Percentiles rank a stretch among this genome's conserved stretches.
Conservation (phyloP, 1,140 invertebrate species). For the Ceratitis capitata region DNA sequence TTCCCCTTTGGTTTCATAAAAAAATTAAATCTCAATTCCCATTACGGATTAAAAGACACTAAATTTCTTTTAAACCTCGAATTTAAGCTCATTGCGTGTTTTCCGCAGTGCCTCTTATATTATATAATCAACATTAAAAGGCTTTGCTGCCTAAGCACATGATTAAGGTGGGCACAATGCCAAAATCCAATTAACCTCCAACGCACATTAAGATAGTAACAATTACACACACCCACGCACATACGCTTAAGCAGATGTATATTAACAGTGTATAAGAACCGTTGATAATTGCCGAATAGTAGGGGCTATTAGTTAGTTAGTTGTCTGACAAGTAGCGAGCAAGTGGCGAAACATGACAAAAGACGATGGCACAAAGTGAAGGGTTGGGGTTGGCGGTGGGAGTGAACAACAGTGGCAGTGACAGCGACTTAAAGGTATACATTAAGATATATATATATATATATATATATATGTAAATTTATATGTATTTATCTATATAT, state of each 20-base stretch:
- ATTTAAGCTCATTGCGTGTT: too few species aligned
- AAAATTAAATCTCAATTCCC: too few species aligned
- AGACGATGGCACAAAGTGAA: not conserved
- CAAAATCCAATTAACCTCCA: constrained; percentile 29
- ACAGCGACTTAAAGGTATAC: too few species aligned
- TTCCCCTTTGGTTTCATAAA: too few species aligned
- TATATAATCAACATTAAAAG: not conserved
- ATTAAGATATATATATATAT: too few species aligned
- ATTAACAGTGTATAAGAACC: not conserved
- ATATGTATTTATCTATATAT: too few species aligned
- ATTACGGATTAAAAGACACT: too few species aligned
- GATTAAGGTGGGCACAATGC: constrained; percentile 20
- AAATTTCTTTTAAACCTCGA: too few species aligned
- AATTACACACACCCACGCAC: not conserved
- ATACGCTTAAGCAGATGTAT: not conserved
- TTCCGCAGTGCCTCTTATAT: not conserved
- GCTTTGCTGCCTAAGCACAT: not conserved
- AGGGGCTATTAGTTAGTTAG: constrained; percentile 23
- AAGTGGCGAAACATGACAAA: not conserved
- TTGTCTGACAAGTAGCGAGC: not conserved
- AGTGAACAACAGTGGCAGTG: not conserved
- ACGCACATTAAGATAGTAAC: not conserved
- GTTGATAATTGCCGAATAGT: constrained; percentile 8
- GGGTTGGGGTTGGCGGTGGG: too few species aligned
- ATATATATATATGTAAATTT: too few species aligned